phyloP scores from a whole-genome alignment of 2,888 invertebrate genomes.

The Drosophila paranaensis region DNA sequence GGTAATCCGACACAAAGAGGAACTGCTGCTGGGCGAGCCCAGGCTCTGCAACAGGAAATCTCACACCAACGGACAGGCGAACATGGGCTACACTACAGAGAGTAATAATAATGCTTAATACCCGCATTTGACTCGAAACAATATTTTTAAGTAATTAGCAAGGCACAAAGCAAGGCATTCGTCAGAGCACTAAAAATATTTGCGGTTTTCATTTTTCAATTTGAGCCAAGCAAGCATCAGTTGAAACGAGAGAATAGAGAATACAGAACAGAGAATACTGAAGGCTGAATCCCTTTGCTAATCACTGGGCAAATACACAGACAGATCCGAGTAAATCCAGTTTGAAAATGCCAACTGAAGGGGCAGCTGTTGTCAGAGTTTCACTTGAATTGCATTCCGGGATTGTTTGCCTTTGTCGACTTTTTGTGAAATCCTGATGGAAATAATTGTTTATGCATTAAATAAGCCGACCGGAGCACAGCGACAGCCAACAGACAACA shows the following conservation, averaged over 20 bases:
- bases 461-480: slow-evolving; percentile 74
- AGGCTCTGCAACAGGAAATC: slow-evolving; percentile 49
- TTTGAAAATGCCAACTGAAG: slow-evolving; percentile 45
- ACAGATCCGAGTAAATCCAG: slow-evolving; percentile 56
- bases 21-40: slow-evolving; percentile 46
- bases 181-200: slow-evolving; percentile 65
- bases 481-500: slow-evolving; percentile 40
- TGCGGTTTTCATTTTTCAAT: slow-evolving; percentile 63
- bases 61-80: slow-evolving; percentile 58
- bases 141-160: slow-evolving; percentile 67
- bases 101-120: slow-evolving; percentile 1
- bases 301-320: slow-evolving; percentile 51
- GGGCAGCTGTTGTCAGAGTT: slow-evolving; percentile 57
- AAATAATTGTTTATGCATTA: slow-evolving; percentile 83
- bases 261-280: neutral
- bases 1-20: slow-evolving; percentile 65
- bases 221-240: slow-evolving; percentile 7
- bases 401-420: slow-evolving; percentile 78
- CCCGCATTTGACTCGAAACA: slow-evolving; percentile 41
- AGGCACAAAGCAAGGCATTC: slow-evolving; percentile 52
- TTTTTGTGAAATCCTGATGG: slow-evolving; percentile 79
- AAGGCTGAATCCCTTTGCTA: slow-evolving; percentile 41
- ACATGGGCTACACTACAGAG: slow-evolving; percentile 31
- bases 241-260: slow-evolving; percentile 4
- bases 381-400: slow-evolving; percentile 53